These are phyloP conservation scores for Seriola quinqueradiata DNA, from an alignment of 2,113 vertebrate species.

Conservation along the genomic window DNA sequence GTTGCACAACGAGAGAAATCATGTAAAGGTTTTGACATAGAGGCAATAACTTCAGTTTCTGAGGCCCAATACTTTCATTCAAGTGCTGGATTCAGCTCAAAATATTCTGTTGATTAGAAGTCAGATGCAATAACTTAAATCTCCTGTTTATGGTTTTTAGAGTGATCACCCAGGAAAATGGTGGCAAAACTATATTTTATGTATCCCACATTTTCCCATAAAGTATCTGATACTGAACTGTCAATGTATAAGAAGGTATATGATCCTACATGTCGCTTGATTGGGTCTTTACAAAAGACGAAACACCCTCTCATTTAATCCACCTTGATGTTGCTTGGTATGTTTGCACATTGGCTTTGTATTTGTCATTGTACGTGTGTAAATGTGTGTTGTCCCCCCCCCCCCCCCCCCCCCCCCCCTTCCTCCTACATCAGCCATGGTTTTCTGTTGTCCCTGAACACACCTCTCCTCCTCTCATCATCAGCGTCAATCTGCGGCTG, in stretches of 20 bases:
- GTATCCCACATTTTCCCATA: not conserved
- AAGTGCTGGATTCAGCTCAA: too few relatives aligned
- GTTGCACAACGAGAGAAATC: too few relatives aligned
- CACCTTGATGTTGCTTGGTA: not conserved
- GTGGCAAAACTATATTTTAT: not conserved
- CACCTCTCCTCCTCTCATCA: conserved; percentile 63
- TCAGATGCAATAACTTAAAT: too few relatives aligned
- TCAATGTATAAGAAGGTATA: not conserved
- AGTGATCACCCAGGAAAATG: too few relatives aligned
- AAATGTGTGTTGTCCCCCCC: conserved; percentile 14
- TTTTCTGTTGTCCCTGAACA: conserved; percentile 42
- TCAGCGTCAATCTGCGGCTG: conserved; percentile 77
- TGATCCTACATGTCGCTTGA: not conserved
- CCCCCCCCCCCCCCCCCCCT: too few relatives aligned
- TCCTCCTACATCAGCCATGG: not conserved
- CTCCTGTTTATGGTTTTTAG: too few relatives aligned
- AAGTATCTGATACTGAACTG: not conserved
- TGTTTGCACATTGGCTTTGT: conserved; percentile 10
- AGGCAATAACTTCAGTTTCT: too few relatives aligned
- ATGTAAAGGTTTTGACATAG: too few relatives aligned
- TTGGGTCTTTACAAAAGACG: not conserved
- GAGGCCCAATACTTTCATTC: too few relatives aligned
- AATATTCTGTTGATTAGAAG: too few relatives aligned
- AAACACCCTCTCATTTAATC: not conserved
- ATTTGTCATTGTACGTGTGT: conserved; percentile 33